Evolutionary conservation across 2,888 invertebrate species (phyloP).

Genomic region (Geophilus truncorum): DNA sequence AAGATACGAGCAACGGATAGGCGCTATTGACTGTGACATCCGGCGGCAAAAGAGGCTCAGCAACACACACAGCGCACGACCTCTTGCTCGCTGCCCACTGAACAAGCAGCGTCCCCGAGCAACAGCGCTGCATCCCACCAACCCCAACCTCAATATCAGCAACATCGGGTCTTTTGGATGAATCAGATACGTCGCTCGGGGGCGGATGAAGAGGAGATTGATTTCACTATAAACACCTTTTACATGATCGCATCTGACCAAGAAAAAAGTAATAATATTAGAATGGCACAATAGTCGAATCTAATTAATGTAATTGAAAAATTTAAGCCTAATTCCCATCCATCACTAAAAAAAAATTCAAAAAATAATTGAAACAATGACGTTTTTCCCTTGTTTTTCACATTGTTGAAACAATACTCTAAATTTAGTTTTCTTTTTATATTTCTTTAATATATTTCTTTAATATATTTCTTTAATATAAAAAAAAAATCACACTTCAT

Average conservation of each 20-base stretch:
- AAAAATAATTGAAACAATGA: neutral
- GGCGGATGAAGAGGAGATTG: slow-evolving; percentile 21
- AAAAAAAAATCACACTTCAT: no score
- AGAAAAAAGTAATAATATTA: no score
- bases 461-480: no score
- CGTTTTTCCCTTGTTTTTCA: neutral
- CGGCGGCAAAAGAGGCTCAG: slow-evolving; percentile 27
- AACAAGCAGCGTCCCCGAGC: slow-evolving; percentile 13
- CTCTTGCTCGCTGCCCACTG: neutral
- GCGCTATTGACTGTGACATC: slow-evolving; percentile 24
- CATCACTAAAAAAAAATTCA: neutral
- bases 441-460: no score
- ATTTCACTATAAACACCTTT: neutral
- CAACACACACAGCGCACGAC: slow-evolving; percentile 6
- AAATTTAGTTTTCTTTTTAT: no score
- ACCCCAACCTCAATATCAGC: slow-evolving; percentile 24
- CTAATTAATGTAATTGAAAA: no score
- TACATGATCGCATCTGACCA: neutral
- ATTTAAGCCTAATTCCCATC: no score
- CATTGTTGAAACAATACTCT: no score
- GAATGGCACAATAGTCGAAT: no score
- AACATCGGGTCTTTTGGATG: slow-evolving; percentile 16
- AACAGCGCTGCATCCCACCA: neutral
- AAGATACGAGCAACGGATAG: slow-evolving; percentile 18
- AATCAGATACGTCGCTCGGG: slow-evolving; percentile 23